These are phyloP conservation scores for Brachyptera putata DNA, from an alignment of 2,888 invertebrate genomes.

Conservation along the genomic window DNA sequence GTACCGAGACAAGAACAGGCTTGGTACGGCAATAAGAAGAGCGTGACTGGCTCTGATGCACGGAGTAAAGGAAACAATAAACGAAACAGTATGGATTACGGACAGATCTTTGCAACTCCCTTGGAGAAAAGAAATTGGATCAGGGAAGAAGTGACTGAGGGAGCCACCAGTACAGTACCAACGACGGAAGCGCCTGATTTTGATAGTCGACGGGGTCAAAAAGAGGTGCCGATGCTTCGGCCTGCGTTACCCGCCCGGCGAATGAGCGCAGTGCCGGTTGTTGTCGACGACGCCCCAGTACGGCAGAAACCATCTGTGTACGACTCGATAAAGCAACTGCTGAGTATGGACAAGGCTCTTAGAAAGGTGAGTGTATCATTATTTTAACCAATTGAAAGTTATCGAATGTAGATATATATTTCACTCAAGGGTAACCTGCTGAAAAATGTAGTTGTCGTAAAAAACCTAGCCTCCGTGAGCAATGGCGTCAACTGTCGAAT, in stretches of 20 bases:
- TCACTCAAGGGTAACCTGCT: no score
- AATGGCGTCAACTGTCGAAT: no score
- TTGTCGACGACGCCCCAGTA: neutral
- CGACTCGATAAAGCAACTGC: slow-evolving; percentile 54
- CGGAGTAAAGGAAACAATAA: neutral
- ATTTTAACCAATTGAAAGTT: neutral
- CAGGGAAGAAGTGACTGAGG: slow-evolving; percentile 13
- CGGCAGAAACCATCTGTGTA: slow-evolving; percentile 47
- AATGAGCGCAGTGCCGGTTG: slow-evolving; percentile 46
- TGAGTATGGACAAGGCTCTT: slow-evolving; percentile 52
- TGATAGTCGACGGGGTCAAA: slow-evolving; percentile 50
- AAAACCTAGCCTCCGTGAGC: no score
- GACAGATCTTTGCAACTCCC: neutral
- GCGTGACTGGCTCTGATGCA: neutral
- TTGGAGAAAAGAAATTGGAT: neutral
- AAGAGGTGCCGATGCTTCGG: slow-evolving; percentile 60
- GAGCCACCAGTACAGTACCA: slow-evolving; percentile 12
- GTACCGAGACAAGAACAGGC: slow-evolving; percentile 34
- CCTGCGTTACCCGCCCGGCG: slow-evolving; percentile 52
- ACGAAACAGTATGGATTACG: slow-evolving; percentile 2
- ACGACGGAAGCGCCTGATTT: slow-evolving; percentile 33
- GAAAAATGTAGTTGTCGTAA: no score
- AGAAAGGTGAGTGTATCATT: slow-evolving; percentile 52
- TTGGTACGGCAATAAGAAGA: slow-evolving; percentile 23
- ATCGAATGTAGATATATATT: no score